Percentiles rank a stretch among this genome's conserved stretches.
These are phyloP conservation scores for Abramis brama DNA, from an alignment of 2,113 vertebrate genomes.

Conservation along the genomic window DNA sequence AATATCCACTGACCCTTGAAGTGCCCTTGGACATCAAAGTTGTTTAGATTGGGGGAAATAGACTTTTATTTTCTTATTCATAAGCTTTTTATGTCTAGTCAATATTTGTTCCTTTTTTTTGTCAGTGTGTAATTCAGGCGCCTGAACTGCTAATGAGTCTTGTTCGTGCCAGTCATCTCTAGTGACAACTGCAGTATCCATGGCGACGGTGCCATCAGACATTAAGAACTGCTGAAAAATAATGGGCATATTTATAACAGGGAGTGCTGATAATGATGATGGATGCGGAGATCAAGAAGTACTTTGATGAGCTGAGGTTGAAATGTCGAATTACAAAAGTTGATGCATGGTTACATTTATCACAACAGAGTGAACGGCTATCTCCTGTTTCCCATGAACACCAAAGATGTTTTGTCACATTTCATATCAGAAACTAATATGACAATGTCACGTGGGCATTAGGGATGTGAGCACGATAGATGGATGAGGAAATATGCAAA, in stretches of 20 bases:
- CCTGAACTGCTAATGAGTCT: constrained; percentile 69
- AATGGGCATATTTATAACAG: constrained; percentile 51
- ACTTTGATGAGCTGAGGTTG: constrained; percentile 19
- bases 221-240: constrained; percentile 30
- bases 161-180: constrained; percentile 62
- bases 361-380: neutral
- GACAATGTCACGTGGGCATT: neutral
- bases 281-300: constrained; percentile 64
- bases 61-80: neutral
- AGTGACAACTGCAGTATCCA: constrained; percentile 66
- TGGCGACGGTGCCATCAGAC: constrained; percentile 58
- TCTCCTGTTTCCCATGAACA: neutral
- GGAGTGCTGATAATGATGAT: constrained; percentile 68
- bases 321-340: neutral
- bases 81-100: neutral
- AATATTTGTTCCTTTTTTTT: neutral
- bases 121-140: constrained; percentile 67
- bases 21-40: neutral
- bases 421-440: constrained; percentile 34
- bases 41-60: neutral
- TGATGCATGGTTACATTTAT: constrained; percentile 30
- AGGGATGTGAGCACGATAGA: neutral
- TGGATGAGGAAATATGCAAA: constrained; percentile 31
- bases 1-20: neutral
- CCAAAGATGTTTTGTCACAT: constrained; percentile 28